Percentiles rank a stretch among this genome's conserved stretches.
Evolutionary conservation across 1,140 invertebrate genomes (phyloP).

Genomic region (Choristoneura fumiferana): DNA sequence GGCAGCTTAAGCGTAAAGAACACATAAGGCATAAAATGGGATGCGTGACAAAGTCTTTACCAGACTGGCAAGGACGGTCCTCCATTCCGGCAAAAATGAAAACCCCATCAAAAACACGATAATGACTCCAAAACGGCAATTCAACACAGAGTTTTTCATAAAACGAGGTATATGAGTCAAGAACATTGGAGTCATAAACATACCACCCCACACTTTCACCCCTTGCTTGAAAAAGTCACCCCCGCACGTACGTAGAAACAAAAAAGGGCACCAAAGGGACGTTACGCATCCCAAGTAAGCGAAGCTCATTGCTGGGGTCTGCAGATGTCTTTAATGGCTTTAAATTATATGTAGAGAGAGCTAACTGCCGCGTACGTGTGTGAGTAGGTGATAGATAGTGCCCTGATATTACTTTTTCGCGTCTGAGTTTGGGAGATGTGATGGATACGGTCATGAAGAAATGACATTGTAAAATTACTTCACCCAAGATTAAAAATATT

Average conservation of each 20-base stretch:
- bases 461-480: not conserved
- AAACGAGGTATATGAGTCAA: slow-evolving; percentile 74
- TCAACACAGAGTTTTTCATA: slow-evolving; percentile 67
- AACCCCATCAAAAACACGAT: slow-evolving; percentile 44
- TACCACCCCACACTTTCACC: slow-evolving; percentile 66
- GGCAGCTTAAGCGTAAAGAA: too few species aligned
- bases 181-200: slow-evolving; percentile 72
- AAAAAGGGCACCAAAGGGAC: slow-evolving; percentile 72
- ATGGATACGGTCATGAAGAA: not conserved
- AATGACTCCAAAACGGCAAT: slow-evolving; percentile 61
- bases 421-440: not conserved
- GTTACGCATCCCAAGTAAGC: slow-evolving; percentile 73
- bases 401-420: slow-evolving; percentile 39
- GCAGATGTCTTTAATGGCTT: slow-evolving; percentile 77
- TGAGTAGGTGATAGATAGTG: slow-evolving; percentile 61
- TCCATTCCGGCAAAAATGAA: too few species aligned
- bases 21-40: too few species aligned
- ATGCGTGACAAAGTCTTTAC: too few species aligned
- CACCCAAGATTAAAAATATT: not conserved
- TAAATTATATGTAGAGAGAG: slow-evolving; percentile 76
- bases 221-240: slow-evolving; percentile 74
- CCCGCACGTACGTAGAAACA: slow-evolving; percentile 65
- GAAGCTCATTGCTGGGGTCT: slow-evolving; percentile 69
- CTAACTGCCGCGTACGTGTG: slow-evolving; percentile 56
- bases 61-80: too few species aligned